phyloP scores from a whole-genome alignment of 1,140 invertebrate genomes.

The Elysia chlorotica region DNA sequence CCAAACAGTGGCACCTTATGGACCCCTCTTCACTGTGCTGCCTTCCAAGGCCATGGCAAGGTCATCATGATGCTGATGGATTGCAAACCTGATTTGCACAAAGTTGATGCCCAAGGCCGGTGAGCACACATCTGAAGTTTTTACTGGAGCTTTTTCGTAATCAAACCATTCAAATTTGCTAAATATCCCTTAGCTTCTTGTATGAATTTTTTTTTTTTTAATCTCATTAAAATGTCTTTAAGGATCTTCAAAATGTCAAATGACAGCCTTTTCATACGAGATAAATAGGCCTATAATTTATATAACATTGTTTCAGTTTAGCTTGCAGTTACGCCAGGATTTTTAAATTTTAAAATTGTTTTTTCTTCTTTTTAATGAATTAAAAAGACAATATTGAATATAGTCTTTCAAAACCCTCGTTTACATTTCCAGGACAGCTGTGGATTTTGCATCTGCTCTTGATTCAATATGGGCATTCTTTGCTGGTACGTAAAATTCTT shows the following conservation, averaged over 20 bases:
- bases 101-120: slow-evolving; percentile 51
- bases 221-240: no score
- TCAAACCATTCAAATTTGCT: no score
- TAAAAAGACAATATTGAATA: no score
- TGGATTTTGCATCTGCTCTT: slow-evolving; percentile 58
- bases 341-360: no score
- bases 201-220: no score
- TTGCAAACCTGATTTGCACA: slow-evolving; percentile 41
- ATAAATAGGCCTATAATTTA: no score
- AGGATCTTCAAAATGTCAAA: no score
- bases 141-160: neutral
- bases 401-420: no score
- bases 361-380: neutral
- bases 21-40: slow-evolving; percentile 56
- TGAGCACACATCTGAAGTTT: slow-evolving; percentile 20
- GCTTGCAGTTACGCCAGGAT: no score
- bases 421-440: slow-evolving; percentile 55
- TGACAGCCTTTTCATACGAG: no score
- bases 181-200: no score
- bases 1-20: slow-evolving; percentile 55
- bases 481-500: slow-evolving; percentile 40
- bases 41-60: slow-evolving; percentile 59
- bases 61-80: slow-evolving; percentile 57
- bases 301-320: no score
- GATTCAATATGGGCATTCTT: slow-evolving; percentile 60